phyloP scores from a whole-genome alignment of 2,797 vertebrate genomes.

The Clarias laeviceps region DNA sequence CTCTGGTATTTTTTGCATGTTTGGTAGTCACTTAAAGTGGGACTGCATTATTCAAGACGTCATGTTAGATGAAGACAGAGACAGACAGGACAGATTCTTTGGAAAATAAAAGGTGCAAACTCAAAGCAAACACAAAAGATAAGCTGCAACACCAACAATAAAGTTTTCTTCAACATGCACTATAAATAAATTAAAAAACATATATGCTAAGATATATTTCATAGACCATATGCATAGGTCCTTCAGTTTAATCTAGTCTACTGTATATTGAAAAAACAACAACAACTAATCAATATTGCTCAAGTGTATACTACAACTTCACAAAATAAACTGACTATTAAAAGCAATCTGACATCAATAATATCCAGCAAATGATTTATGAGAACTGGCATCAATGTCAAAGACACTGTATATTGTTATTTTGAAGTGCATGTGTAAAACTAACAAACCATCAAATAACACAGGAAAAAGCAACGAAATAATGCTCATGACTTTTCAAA shows the following conservation, averaged over 20 bases:
- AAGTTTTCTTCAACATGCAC: slow-evolving; percentile 71
- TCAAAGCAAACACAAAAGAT: slow-evolving; percentile 68
- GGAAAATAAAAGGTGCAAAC: slow-evolving; percentile 66
- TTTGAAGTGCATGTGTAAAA: slow-evolving; percentile 30
- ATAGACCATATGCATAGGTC: slow-evolving; percentile 9
- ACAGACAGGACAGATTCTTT: slow-evolving; percentile 67
- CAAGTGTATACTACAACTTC: not conserved
- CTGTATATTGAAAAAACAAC: not conserved
- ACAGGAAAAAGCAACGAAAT: slow-evolving; percentile 64
- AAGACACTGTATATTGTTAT: slow-evolving; percentile 1
- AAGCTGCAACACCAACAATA: slow-evolving; percentile 66
- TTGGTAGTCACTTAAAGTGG: slow-evolving; percentile 64
- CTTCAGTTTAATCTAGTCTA: not conserved
- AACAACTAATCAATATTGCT: not conserved
- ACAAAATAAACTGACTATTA: not conserved
- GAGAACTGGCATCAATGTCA: not conserved
- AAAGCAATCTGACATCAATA: not conserved
- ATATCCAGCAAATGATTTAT: not conserved
- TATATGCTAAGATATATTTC: not conserved
- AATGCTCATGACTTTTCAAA: slow-evolving; percentile 62
- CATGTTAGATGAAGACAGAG: slow-evolving; percentile 68
- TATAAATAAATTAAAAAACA: slow-evolving; percentile 52
- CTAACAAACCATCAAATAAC: slow-evolving; percentile 65
- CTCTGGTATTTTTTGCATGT: slow-evolving; percentile 81
- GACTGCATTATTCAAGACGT: slow-evolving; percentile 67